Evolutionary conservation across 2,888 invertebrate species (phyloP).

Genomic region (Apodemia hepburni): DNA sequence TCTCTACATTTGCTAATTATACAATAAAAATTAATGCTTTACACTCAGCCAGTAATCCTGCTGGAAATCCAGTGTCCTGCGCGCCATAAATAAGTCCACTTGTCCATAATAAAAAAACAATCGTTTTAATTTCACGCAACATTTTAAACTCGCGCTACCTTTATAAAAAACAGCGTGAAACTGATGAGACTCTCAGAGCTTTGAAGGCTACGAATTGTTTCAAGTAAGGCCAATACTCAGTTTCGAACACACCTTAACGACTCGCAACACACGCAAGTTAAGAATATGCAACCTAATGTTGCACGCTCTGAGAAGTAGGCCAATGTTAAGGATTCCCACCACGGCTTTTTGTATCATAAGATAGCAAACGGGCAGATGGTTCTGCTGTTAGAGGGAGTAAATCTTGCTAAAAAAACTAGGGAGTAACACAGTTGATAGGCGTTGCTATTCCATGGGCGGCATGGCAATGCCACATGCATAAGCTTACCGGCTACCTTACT

Average conservation of each 20-base stretch:
- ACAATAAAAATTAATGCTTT: conserved; percentile 36
- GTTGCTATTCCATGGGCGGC: no score
- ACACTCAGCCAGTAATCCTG: conserved; percentile 63
- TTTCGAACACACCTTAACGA: conserved; percentile 22
- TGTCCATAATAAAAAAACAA: conserved; percentile 31
- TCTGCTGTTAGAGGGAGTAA: no score
- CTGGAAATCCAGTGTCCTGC: conserved; percentile 51
- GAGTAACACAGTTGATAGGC: no score
- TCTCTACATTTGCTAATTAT: neutral
- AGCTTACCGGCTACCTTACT: no score
- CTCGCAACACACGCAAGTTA: conserved; percentile 26
- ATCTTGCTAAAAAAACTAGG: no score
- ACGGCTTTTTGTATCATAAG: neutral
- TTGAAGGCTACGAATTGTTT: conserved; percentile 34
- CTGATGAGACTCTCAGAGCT: conserved; percentile 44
- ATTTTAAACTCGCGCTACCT: conserved; percentile 36
- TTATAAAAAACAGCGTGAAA: conserved; percentile 39
- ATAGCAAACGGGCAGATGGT: no score
- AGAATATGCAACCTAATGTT: neutral
- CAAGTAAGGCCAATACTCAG: conserved; percentile 27
- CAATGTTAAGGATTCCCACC: conserved; percentile 3
- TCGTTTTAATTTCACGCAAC: conserved; percentile 24
- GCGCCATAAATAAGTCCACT: conserved; percentile 33
- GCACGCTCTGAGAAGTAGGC: neutral
- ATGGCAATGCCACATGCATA: no score